Base-by-base conservation (phyloP, 2,888 invertebrate species). In the Crepidodera aurea region DNA sequence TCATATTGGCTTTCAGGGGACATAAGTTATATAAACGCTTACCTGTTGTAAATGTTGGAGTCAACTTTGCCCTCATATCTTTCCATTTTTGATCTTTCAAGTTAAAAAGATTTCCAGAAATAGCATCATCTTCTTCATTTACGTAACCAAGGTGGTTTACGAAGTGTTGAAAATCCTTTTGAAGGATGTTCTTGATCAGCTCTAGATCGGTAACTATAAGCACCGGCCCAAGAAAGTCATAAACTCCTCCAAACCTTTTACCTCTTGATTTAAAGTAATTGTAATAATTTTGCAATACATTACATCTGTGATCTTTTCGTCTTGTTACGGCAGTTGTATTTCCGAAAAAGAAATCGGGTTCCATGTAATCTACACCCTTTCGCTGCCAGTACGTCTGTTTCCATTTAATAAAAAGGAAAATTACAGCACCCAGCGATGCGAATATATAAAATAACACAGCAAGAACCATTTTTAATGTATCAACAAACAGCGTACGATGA, bases 151-250 rank as follows among this genome's bases (percentile, higher is more conserved):
- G 87, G 50, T 87, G 85, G 60, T 87, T 86, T 72, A 84, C 84
- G 64, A 89, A 88, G 72, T 85, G 79, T 1, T 78, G 78, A 65
- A 87, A 88, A 69, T 88, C 87, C 64, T 82, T 85, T 29, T 84
- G 83, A 69, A 88, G 71, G 12, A 88, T 78, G 37, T 81, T 79
- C 57, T 72, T 73, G 6, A 70, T 22, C 16, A 72, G 55, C 18
- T 75, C 71, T 10, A 69, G 53, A 62, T 76, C 73, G 0, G 69
- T 55, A 8, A 69, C 66, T 6, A 74, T 48, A 10, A 68, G 66
- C 2, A 58, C 25, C n/a, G 70, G 71, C 32, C 44, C 37, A 6
- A 56, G 13, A 22, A 72, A 65, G 5, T 68, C 60, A 44, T 70
- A 74, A 12, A 65, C 44, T 10, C 75, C 75, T 0, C 71, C 72